Base-by-base conservation (phyloP, 2,888 invertebrate species). In the Artemia sinica region DNA sequence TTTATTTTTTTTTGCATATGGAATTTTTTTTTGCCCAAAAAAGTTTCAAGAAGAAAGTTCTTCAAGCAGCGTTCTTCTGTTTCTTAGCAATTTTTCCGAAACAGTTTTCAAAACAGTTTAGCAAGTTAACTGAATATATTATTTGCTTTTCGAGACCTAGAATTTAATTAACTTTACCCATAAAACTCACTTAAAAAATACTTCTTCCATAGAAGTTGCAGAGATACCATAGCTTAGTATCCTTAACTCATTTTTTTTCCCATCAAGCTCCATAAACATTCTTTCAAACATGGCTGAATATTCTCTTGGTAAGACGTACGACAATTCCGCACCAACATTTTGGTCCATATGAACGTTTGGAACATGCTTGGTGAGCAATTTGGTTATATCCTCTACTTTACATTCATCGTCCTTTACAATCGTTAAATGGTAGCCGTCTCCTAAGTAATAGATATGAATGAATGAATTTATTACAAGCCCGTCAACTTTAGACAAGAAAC, bases 191-290 rank as follows among this genome's bases (percentile, higher is more conserved):
- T 83, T 72, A 11, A 73, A 66, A 68, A 74, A 72, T 72, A 83
- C 82, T 77, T 83, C 83, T 75, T 84, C 84, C n/a, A 84, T 75
- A 50, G 81, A 80, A 0, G 83, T 82, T 73, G 83, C 82, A n/a
- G 82, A 81, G 13, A 84, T 79, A 18, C 83, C 83, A 74, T 82
- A 84, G 68, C 81, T 80, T 65, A 78, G 76, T 58, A 83, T 77
- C 49, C 78, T 77, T 13, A 82, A 74, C 3, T 74, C 72, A 1
- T 72, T 70, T 70, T 76, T 73, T 65, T 77, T 75, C 2, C 71
- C 69, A 69, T 82, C 81, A n/a, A 82, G 74, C 4, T 75, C 75
- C 14, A 74, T 73, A 69, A 78, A 77, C 12, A 78, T 73, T 14
- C 52, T 67, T 14, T 74, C 73, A 67, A 77, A 74, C 18, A 69